Evolutionary conservation across 2,113 vertebrate species (phyloP).

Genomic region (Crotalus tigris): DNA sequence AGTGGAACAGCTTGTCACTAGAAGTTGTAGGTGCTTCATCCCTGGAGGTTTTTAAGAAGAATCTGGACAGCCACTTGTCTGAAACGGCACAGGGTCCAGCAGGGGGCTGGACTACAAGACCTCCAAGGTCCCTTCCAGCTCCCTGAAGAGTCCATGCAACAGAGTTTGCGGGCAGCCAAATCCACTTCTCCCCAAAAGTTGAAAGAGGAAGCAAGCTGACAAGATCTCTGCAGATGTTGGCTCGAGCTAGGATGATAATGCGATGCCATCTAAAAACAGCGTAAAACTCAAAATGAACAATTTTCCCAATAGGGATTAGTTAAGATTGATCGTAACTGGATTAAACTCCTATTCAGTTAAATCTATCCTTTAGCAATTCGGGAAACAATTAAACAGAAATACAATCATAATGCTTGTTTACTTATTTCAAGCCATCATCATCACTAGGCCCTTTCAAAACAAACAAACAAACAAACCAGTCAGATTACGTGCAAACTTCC

Average conservation of each 20-base stretch:
- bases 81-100: neutral
- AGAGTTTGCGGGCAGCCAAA: slow-evolving; percentile 28
- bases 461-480: neutral
- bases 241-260: neutral
- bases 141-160: slow-evolving; percentile 49
- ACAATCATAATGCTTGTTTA: neutral
- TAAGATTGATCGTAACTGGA: neutral
- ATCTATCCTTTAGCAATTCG: neutral
- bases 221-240: neutral
- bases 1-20: no score
- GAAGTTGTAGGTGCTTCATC: no score
- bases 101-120: neutral
- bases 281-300: slow-evolving; percentile 7
- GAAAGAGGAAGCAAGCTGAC: slow-evolving; percentile 17
- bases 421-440: neutral
- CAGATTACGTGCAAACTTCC: neutral
- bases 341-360: neutral
- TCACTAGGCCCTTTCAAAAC: neutral
- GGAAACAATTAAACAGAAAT: neutral
- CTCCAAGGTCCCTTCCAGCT: neutral
- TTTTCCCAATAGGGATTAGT: neutral
- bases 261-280: neutral
- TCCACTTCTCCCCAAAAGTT: neutral
- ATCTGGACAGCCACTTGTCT: no score
- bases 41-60: no score